Base-by-base conservation (phyloP, 2,888 invertebrate species). In the Tenthredo livida region DNA sequence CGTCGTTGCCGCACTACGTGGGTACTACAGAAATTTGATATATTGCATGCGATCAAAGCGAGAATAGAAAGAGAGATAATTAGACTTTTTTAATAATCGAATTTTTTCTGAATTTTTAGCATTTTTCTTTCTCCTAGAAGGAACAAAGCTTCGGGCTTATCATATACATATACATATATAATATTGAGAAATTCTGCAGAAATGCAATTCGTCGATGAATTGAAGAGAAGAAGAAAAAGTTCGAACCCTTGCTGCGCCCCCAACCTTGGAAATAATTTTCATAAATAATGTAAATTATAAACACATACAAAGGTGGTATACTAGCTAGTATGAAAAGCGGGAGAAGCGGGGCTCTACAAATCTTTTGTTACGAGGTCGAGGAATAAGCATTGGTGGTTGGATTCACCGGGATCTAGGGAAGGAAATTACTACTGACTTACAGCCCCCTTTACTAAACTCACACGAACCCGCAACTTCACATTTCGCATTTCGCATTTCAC, bases 351-450 rank as follows among this genome's bases (percentile, higher is more conserved):
- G 43, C 10, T 73, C 43, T 10, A 40, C 12, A 73, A 73, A 73
- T 73, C 43, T 73, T 73, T 43, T 73, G 73, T 77, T 54, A 50
- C 43, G 72, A 43, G 21, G 12, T 73, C n/a, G 72, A 40, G 37
- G 72, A 73, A 43, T 43, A 67, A 67, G 67, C 67, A 15, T 67
- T 67, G 33, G 67, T 67, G 15, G 12, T 47, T 67, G 67, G 67
- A 67, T 67, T 67, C 67, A 33, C 43, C 17, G 0, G 40, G 43
- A 37, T 40, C 9, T n/a, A 17, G 9, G n/a, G 72, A n/a, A 77
- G 77, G 33, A 77, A 77, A 77, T 77, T 77, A 77, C 75, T 29
- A 77, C 47, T 29, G 75, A 77, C 75, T 77, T 77, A 77, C 50
- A 77, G 2, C 77, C 47, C 50, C 29, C 33, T 50, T 77, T 29